Base-by-base conservation (phyloP, 2,888 invertebrate genomes). In the Tricholauxania praeusta region DNA sequence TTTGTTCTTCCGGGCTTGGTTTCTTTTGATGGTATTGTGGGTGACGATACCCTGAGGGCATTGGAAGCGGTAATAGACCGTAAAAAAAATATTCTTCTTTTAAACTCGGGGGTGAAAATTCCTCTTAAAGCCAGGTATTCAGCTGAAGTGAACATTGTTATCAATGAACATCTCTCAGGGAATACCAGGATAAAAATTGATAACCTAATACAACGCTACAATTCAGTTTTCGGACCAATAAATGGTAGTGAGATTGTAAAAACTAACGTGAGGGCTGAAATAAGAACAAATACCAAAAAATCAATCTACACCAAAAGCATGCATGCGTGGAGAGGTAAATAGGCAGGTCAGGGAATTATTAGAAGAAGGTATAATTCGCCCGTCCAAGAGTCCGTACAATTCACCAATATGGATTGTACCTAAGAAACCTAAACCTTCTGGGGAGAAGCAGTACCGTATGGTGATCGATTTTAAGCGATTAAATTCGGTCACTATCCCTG, bases 281-380 rank as follows among this genome's bases (percentile, higher is more conserved):
- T 87, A n/a, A 74, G 76, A 48, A 82, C 82, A 1, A 78, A 73
- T 1, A 77, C 79, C 3, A 66, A 78, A 12, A 73, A 76, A 12
- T 84, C 84, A 0, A 79, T 85, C 6, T 80, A 79, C 62, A 74
- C 80, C n/a, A 84, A 84, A 79, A 78, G 79, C 82, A 32, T 76
- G 80, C 22, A 81, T 85, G 76, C 77, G 82, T 70, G 48, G 66
- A n/a, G 85, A 84, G 75, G 83, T 86, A 1, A 77, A 84, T 6
- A 77, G 65, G 10, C 83, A 86, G 76, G 79, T 86, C 0, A 32
- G 77, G 2, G 79, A 82, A 77, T 75, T 86, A 60, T 60, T 84
- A 14, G 62, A 80, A 3, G 80, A 81, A 65, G 73, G 77, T 2
- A 81, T 85, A 2, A 83, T 84, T 15, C 74, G 80, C 68, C 78